A percentile compares a stretch with the other conserved stretches of the same genome.
Conservation (phyloP, 1,140 invertebrate species). For the Drosophila setifemur region DNA sequence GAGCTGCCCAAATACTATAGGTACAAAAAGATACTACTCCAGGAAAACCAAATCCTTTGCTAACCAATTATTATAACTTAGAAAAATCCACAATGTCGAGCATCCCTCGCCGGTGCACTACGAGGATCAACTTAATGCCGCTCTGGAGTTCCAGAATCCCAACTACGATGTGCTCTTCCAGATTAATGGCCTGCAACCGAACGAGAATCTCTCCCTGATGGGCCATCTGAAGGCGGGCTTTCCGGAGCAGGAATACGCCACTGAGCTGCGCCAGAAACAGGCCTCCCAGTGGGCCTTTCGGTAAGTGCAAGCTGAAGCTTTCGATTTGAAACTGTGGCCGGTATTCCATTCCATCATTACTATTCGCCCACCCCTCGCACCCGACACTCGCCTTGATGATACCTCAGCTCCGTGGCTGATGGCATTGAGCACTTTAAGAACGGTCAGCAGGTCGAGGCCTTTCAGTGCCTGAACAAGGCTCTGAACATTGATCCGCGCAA, state of each 20-base stretch:
- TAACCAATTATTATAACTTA: background rate
- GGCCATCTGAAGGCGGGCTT: conserved; percentile 88
- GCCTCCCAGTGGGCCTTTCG: conserved; percentile 95
- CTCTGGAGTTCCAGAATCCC: conserved; percentile 94
- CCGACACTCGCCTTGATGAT: conserved; percentile 12
- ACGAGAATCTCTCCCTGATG: conserved; percentile 87
- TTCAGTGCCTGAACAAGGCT: conserved; percentile 97
- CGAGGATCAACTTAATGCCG: conserved; percentile 92
- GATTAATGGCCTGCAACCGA: conserved; percentile 64
- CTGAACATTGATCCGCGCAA: conserved; percentile 95
- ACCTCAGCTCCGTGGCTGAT: conserved; percentile 90
- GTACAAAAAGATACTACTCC: conserved; percentile 85
- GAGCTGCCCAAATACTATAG: conserved; percentile 94
- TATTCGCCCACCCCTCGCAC: conserved; percentile 12
- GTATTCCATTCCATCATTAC: conserved; percentile 32
- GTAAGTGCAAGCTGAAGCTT: conserved; percentile 42
- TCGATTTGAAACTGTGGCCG: conserved; percentile 7
- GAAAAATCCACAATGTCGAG: conserved; percentile 45
- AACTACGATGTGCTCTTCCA: conserved; percentile 85
- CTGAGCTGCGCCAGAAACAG: conserved; percentile 92
- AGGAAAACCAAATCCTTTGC: too few species aligned
- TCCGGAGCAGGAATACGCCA: conserved; percentile 90
- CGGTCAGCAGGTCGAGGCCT: conserved; percentile 94
- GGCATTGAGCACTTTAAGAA: conserved; percentile 97
- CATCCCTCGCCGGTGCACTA: conserved; percentile 82